Base-by-base conservation (phyloP, 30 jellyfish, hydroid and myxozoan genomes). In the Calvadosia cruxmelitensis region DNA sequence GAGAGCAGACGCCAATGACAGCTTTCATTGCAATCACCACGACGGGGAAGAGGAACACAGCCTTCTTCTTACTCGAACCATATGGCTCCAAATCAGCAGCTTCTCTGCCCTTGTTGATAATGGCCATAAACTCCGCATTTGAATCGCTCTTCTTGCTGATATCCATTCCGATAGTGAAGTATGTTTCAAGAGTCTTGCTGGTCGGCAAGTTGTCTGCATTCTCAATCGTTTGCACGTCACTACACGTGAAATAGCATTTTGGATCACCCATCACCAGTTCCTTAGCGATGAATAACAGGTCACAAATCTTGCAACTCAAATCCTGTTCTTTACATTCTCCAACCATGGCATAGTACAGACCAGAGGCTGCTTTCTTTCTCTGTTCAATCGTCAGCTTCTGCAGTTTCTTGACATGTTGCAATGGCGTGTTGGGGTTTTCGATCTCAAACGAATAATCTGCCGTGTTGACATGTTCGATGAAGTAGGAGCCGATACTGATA, bases 261-360 rank as follows among this genome's bases (percentile, higher is more conserved):
- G 76, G 76, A 0, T 67, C 76, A 3, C 76, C 76, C 13, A 34
- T 3, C 15, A 29, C 76, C 15, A 31, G 67, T 29, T 36, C 71
- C 67, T 29, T 34, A 12, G 83, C 83, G 23, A 73, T 63, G 57
- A 42, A 42, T 5, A 42, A 10, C 57, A 42, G 20, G 20, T 42
- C 57, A 42, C 57, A 42, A 20, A 42, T 20, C 57, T 5, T 42
- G 57, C 57, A 42, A 42, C 57, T 42, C 15, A 42, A 5, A 42
- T 42, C 57, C 20, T 42, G 57, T 10, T 20, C 15, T 20, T 42
- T 42, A 42, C 57, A 42, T 5, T 42, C 57, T 42, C 57, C 57
- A 42, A 42, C 57, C 57, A 42, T 42, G 20, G 57, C 57, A 42
- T 42, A 42, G 20, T 42, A 42, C 15, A 42, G 20, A 5, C 15